Percentiles rank a stretch among this genome's conserved stretches.
These are phyloP conservation scores for Ceratosolen fusciceps DNA, from an alignment of 1,140 invertebrate species.

Conservation along the genomic window DNA sequence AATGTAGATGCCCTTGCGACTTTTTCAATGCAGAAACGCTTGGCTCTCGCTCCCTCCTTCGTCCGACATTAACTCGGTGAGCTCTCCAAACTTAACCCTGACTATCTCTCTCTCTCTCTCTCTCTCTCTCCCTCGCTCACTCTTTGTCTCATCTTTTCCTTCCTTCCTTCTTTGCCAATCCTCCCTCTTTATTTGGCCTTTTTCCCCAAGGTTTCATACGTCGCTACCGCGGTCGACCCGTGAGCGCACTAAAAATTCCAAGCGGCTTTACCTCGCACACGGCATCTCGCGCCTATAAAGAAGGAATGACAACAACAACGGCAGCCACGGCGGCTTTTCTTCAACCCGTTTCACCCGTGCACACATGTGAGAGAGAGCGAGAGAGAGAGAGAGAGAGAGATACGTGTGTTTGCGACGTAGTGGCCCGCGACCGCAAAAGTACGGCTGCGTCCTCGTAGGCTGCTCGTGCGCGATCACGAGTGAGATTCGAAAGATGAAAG, in stretches of 20 bases:
- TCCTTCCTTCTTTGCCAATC: background rate
- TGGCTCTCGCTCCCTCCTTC: background rate
- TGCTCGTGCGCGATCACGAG: background rate
- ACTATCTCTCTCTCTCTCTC: background rate
- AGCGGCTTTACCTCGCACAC: background rate
- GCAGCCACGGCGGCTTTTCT: background rate
- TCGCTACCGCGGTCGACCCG: background rate
- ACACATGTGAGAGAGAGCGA: no score
- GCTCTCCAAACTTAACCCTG: background rate
- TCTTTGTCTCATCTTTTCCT: background rate
- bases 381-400: background rate
- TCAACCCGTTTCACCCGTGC: no score
- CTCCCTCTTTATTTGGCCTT: background rate
- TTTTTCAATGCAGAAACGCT: background rate
- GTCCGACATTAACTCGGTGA: no score
- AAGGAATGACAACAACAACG: background rate
- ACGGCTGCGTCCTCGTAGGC: background rate
- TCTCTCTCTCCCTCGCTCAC: background rate
- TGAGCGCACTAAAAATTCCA: slow-evolving; percentile 10
- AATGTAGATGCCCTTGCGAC: no score
- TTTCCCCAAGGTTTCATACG: background rate
- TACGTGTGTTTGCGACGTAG: slow-evolving; percentile 9
- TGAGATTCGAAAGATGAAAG: slow-evolving; percentile 6
- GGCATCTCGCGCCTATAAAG: background rate
- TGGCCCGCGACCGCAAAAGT: background rate